phyloP scores from a whole-genome alignment of 2,888 invertebrate genomes.

The Pycnomerus fuliginosus region DNA sequence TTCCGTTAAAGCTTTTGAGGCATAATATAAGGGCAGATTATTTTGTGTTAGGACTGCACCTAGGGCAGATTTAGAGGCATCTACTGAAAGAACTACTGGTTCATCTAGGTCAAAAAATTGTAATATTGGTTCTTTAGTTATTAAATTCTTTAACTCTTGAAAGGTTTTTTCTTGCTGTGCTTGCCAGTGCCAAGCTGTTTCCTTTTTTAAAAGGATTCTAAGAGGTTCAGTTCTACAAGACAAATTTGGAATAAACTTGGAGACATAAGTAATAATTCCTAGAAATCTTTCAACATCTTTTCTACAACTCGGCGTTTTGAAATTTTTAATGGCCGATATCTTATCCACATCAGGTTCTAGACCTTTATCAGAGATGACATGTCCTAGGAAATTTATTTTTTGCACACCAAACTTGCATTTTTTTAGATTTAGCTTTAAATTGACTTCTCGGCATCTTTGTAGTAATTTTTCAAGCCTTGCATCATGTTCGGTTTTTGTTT shows the following conservation, averaged over 20 bases:
- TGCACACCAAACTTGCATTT: neutral
- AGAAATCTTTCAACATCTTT: neutral
- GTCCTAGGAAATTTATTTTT: neutral
- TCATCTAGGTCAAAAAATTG: slow-evolving; percentile 1
- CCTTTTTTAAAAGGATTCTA: neutral
- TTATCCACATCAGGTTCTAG: neutral
- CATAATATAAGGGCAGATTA: slow-evolving; percentile 42
- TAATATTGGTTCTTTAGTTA: neutral
- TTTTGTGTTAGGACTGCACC: no score
- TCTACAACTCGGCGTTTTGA: neutral
- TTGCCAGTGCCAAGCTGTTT: neutral
- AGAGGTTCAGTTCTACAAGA: neutral
- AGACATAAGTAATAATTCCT: neutral
- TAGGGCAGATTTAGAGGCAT: neutral
- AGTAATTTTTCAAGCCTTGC: neutral
- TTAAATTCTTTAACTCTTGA: neutral
- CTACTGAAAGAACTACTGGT: neutral
- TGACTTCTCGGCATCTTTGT: neutral
- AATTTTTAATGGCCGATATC: neutral
- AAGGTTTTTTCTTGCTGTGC: neutral
- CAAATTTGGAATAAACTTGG: slow-evolving; percentile 1
- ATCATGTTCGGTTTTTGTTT: slow-evolving; percentile 3
- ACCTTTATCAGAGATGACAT: neutral
- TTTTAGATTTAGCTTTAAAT: neutral
- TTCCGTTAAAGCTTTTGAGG: slow-evolving; percentile 35